A percentile compares a stretch with the other conserved stretches of the same genome.
These are phyloP conservation scores for Pseudomugil gertrudae DNA, from an alignment of 2,797 vertebrate genomes.

Conservation along the genomic window DNA sequence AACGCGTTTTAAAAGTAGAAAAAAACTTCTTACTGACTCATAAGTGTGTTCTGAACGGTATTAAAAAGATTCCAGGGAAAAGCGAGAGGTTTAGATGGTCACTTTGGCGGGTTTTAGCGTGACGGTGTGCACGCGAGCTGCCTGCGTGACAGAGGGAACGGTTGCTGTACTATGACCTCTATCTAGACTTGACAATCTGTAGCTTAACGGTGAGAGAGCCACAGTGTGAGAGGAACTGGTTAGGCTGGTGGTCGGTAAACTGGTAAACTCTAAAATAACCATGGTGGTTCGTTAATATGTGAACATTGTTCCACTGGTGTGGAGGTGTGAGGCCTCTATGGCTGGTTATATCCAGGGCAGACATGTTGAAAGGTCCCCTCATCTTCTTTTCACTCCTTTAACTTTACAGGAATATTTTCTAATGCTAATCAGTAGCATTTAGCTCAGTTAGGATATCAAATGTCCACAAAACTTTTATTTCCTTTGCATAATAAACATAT, in stretches of 20 bases:
- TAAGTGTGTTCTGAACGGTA: fast-evolving
- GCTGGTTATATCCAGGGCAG: slow-evolving; percentile 15
- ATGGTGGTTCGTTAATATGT: not conserved
- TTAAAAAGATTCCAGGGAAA: not conserved
- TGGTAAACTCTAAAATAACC: slow-evolving; percentile 14
- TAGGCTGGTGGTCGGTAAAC: slow-evolving; percentile 41
- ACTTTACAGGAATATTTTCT: not conserved
- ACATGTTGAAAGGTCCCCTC: slow-evolving; percentile 23
- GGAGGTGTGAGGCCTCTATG: not conserved
- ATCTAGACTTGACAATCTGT: slow-evolving; percentile 75
- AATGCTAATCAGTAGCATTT: not conserved
- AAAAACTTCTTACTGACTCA: not conserved
- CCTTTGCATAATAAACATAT: not conserved
- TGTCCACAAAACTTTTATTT: not conserved
- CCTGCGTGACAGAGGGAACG: slow-evolving; percentile 61
- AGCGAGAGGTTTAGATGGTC: too few species aligned
- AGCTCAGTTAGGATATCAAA: not conserved
- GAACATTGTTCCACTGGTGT: not conserved
- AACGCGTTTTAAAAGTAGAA: slow-evolving; percentile 57
- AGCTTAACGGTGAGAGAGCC: slow-evolving; percentile 60
- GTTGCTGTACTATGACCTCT: slow-evolving; percentile 82
- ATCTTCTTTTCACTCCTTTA: not conserved
- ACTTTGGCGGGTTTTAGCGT: too few species aligned
- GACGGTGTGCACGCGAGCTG: slow-evolving; percentile 28
- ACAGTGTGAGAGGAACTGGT: slow-evolving; percentile 43